phyloP scores from a whole-genome alignment of 2,888 invertebrate genomes.

The Trichopria drosophilae region DNA sequence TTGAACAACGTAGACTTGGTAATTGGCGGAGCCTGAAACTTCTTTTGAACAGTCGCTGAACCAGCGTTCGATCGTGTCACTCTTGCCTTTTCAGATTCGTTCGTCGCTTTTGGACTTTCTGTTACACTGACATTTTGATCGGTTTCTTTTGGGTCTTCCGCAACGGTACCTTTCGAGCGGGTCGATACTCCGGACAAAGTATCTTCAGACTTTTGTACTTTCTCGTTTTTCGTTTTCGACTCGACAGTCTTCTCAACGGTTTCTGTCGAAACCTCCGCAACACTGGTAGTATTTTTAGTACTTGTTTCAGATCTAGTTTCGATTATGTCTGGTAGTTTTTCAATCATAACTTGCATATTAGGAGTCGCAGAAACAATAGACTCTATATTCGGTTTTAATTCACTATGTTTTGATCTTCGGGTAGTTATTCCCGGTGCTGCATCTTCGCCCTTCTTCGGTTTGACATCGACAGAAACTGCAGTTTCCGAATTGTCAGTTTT shows the following conservation, averaged over 20 bases:
- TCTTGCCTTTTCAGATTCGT: slow-evolving; percentile 32
- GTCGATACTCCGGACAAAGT: no score
- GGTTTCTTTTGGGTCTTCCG: slow-evolving; percentile 10
- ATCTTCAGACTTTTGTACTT: no score
- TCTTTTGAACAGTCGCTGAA: slow-evolving; percentile 7
- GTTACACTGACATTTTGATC: background rate
- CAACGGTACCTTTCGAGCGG: no score
- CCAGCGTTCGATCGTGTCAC: slow-evolving; percentile 35
- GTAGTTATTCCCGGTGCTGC: background rate
- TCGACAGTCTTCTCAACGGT: no score
- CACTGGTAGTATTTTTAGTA: no score
- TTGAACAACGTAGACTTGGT: slow-evolving; percentile 15
- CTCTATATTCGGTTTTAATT: background rate
- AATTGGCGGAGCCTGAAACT: slow-evolving; percentile 12
- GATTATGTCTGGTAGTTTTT: background rate
- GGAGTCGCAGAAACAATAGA: no score
- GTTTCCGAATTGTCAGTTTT: background rate
- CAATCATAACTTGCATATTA: no score
- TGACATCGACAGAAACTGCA: background rate
- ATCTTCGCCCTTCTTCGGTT: background rate
- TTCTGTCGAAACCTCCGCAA: no score
- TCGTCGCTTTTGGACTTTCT: slow-evolving; percentile 5
- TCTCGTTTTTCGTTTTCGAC: no score
- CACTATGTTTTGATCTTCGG: background rate
- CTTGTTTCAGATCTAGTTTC: background rate